phyloP scores from a whole-genome alignment of 2,797 vertebrate species.

The Parambassis ranga region DNA sequence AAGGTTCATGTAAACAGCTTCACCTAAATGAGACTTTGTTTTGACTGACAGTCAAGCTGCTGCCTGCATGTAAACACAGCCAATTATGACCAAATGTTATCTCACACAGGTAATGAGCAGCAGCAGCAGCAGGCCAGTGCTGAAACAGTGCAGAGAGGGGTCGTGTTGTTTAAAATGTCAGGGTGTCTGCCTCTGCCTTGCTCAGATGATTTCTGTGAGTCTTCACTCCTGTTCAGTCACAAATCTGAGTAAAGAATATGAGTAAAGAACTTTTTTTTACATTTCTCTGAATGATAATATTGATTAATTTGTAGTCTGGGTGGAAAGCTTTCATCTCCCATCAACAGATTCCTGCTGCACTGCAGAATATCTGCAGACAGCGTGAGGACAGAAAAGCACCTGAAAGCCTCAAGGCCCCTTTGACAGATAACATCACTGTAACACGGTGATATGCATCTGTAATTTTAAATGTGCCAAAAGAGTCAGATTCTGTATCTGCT shows the following conservation, averaged over 20 bases:
- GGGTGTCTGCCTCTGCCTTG: not conserved
- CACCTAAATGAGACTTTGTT: slow-evolving; percentile 6
- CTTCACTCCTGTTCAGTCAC: too few species aligned
- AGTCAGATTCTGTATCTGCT: not conserved
- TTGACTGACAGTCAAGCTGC: not conserved
- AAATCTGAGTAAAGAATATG: too few species aligned
- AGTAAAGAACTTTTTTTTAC: not conserved
- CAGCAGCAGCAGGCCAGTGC: not conserved
- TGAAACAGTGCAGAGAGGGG: not conserved
- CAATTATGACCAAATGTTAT: slow-evolving; percentile 14
- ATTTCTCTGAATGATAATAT: too few species aligned
- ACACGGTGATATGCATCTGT: not conserved
- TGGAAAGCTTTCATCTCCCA: not conserved
- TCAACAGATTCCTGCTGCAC: slow-evolving; percentile 14
- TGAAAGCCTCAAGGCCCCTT: slow-evolving; percentile 23
- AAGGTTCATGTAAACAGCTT: slow-evolving; percentile 21
- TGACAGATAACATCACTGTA: not conserved
- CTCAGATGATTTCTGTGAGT: too few species aligned
- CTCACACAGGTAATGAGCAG: not conserved
- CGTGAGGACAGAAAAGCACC: not conserved
- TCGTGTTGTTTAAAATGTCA: slow-evolving; percentile 14
- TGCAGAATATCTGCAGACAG: not conserved
- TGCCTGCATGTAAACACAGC: not conserved
- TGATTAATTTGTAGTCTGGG: slow-evolving; percentile 14
- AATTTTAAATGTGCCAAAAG: too few species aligned